These are phyloP conservation scores for Rhingia campestris DNA, from an alignment of 2,888 invertebrate genomes.

Conservation along the genomic window DNA sequence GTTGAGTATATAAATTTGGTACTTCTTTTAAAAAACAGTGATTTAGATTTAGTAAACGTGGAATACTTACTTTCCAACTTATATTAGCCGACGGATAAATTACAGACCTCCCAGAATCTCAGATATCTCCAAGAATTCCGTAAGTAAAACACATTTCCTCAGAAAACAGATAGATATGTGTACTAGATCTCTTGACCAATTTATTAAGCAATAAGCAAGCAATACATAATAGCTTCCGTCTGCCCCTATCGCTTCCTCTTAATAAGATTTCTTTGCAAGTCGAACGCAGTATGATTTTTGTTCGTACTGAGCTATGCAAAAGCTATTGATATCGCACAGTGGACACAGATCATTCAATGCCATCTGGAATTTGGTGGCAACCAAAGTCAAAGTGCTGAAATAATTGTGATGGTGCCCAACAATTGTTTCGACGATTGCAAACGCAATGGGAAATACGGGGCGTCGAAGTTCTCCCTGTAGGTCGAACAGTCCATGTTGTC, in stretches of 20 bases:
- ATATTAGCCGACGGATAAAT: too few species aligned
- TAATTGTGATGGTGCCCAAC: constrained; percentile 95
- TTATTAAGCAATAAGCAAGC: too few species aligned
- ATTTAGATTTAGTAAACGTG: too few species aligned
- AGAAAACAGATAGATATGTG: too few species aligned
- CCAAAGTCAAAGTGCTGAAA: constrained; percentile 99
- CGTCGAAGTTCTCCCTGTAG: constrained; percentile 99
- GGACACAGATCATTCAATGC: constrained; percentile 99
- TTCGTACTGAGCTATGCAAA: constrained; percentile 99
- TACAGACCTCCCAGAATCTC: too few species aligned
- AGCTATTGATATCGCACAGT: constrained; percentile 97
- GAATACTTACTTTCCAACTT: too few species aligned
- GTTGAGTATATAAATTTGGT: too few species aligned
- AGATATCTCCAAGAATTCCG: too few species aligned
- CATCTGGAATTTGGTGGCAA: constrained; percentile 99
- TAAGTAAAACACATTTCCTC: too few species aligned
- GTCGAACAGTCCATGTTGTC: constrained; percentile 99
- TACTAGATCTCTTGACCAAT: too few species aligned
- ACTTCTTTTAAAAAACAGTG: too few species aligned
- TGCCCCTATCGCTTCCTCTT: constrained; percentile 90
- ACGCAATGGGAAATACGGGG: constrained; percentile 94
- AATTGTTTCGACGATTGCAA: constrained; percentile 96
- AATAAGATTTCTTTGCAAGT: constrained; percentile 99
- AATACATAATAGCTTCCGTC: not conserved
- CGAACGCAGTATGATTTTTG: constrained; percentile 98